These are phyloP conservation scores for Hypanus sabinus DNA, from an alignment of 2,113 vertebrate genomes.

Conservation along the genomic window DNA sequence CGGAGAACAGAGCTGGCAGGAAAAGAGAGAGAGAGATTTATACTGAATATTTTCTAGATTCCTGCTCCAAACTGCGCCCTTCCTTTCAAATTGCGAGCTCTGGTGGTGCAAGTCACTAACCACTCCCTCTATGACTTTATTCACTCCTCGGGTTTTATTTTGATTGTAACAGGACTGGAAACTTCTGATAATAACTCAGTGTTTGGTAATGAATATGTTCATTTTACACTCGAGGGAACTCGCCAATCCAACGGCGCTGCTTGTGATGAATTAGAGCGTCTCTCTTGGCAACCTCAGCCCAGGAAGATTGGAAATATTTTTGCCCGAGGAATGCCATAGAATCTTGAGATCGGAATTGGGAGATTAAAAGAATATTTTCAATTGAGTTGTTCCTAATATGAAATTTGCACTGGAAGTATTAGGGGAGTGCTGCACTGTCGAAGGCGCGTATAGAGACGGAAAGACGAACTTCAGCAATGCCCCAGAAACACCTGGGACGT, in stretches of 20 bases:
- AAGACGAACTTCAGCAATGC: no score
- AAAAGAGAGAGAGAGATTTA: background rate
- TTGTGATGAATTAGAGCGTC: no score
- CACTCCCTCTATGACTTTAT: background rate
- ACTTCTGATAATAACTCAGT: background rate
- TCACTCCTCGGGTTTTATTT: background rate
- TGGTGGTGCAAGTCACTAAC: background rate
- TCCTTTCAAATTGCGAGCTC: background rate
- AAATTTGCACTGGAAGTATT: no score
- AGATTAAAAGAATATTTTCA: background rate
- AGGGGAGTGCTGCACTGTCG: no score
- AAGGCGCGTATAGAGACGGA: no score
- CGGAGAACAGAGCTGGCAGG: background rate
- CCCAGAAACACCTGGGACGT: no score
- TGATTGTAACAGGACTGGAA: background rate
- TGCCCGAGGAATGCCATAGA: background rate
- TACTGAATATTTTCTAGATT: background rate
- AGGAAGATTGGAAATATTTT: background rate
- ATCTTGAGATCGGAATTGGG: background rate
- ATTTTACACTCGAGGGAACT: no score
- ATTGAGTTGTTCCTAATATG: background rate
- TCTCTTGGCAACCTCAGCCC: no score
- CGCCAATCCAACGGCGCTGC: no score
- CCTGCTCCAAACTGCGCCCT: slow-evolving; percentile 11
- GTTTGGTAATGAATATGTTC: no score